A percentile compares a stretch with the other conserved stretches of the same genome.
These are phyloP conservation scores for Plusia festucae DNA, from an alignment of 2,888 invertebrate species.

Conservation along the genomic window DNA sequence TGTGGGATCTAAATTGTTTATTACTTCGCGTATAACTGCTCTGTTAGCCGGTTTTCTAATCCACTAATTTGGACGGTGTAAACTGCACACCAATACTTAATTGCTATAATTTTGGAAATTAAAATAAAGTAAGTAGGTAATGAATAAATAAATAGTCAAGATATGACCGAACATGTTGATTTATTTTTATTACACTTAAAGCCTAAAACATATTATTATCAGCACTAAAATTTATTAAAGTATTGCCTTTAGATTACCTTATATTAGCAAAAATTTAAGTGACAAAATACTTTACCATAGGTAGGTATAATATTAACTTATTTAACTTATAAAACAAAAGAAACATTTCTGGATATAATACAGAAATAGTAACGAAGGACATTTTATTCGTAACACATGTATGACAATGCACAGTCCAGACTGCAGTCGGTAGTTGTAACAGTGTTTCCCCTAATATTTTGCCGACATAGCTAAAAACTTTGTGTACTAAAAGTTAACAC, in stretches of 20 bases:
- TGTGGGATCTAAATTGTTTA: no score
- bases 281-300: slow-evolving; percentile 40
- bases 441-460: no score
- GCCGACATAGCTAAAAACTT: no score
- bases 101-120: neutral
- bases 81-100: neutral
- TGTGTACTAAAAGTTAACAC: no score
- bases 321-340: slow-evolving; percentile 21
- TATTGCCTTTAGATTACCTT: slow-evolving; percentile 47
- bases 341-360: slow-evolving; percentile 6
- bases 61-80: no score
- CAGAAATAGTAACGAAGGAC: slow-evolving; percentile 16
- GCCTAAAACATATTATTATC: slow-evolving; percentile 36
- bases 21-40: no score
- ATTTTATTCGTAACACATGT: slow-evolving; percentile 13
- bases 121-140: neutral
- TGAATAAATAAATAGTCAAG: slow-evolving; percentile 33
- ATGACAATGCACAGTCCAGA: neutral
- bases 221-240: slow-evolving; percentile 42
- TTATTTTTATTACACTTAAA: no score
- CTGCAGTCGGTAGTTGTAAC: no score
- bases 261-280: slow-evolving; percentile 38
- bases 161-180: slow-evolving; percentile 42
- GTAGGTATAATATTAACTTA: slow-evolving; percentile 19
- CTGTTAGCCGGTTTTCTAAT: no score